Percentiles rank a stretch among this genome's conserved stretches.
Evolutionary conservation across 2,888 invertebrate species (phyloP).

Genomic region (Apoda limacodes): DNA sequence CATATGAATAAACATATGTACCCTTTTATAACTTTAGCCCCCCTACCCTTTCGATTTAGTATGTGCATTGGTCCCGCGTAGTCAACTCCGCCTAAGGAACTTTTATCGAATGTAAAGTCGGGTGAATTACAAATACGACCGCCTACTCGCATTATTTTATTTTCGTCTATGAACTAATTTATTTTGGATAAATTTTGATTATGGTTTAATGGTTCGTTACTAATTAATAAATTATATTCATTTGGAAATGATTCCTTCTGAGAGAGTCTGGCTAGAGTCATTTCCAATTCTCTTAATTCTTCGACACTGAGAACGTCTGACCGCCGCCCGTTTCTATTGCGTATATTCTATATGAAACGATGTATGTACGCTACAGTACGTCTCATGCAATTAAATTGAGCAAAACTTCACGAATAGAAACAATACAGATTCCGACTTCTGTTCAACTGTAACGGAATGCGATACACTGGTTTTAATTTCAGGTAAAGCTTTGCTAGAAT

Average conservation of each 20-base stretch:
- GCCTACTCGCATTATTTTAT: constrained; percentile 20
- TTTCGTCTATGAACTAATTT: constrained; percentile 15
- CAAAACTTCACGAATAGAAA: constrained; percentile 1
- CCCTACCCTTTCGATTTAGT: constrained; percentile 11
- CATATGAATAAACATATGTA: too few relatives aligned
- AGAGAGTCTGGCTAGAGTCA: too few relatives aligned
- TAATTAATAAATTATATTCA: too few relatives aligned
- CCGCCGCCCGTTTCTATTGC: too few relatives aligned
- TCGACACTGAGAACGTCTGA: too few relatives aligned
- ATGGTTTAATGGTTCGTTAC: too few relatives aligned
- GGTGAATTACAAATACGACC: constrained; percentile 17
- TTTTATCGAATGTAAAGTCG: constrained; percentile 16
- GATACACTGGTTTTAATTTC: too few relatives aligned
- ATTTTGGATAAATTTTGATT: constrained; percentile 10
- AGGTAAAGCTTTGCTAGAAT: too few relatives aligned
- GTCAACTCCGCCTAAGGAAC: constrained; percentile 8
- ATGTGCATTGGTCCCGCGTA: constrained; percentile 9
- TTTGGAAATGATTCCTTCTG: constrained; percentile 3
- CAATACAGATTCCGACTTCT: background rate
- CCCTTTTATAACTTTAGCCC: too few relatives aligned
- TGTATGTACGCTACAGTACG: constrained; percentile 6
- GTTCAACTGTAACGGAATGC: constrained; percentile 1
- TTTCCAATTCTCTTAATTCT: too few relatives aligned
- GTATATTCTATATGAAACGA: constrained; percentile 8
- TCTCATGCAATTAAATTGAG: constrained; percentile 1